A percentile compares a stretch with the other conserved stretches of the same genome.
Conservation (phyloP, 2,888 invertebrate species). For the Watsonalla binaria region DNA sequence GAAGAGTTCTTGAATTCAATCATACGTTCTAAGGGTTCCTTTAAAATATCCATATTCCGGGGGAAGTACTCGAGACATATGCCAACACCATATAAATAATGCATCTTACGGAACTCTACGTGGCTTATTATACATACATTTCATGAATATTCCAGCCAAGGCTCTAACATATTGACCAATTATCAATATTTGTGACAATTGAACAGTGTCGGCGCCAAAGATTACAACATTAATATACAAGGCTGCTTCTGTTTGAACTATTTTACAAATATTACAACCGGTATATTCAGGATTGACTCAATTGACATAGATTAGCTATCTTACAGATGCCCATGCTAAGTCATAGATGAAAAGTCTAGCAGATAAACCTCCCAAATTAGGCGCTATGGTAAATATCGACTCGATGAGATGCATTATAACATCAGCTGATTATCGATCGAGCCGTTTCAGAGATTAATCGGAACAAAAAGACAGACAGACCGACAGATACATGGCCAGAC, state of each 20-base stretch:
- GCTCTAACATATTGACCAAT: background rate
- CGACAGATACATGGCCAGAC: no score
- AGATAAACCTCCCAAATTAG: no score
- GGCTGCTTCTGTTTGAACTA: constrained; percentile 18
- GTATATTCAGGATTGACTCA: background rate
- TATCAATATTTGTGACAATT: constrained; percentile 2
- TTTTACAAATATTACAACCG: constrained; percentile 15
- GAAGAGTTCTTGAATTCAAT: no score
- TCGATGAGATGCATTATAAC: no score
- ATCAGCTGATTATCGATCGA: no score
- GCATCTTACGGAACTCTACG: background rate
- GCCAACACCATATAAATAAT: background rate
- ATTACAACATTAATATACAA: constrained; percentile 30
- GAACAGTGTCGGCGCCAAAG: constrained; percentile 23
- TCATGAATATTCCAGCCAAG: background rate
- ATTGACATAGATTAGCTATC: background rate
- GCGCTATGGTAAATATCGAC: no score
- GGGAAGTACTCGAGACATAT: background rate
- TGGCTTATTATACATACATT: background rate
- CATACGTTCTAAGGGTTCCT: no score
- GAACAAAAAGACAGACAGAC: no score
- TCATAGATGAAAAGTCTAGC: no score
- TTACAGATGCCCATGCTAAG: background rate
- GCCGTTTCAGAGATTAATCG: no score
- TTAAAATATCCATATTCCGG: no score